Evolutionary conservation across 2,888 invertebrate species (phyloP).

Genomic region (Entomobrya proxima): DNA sequence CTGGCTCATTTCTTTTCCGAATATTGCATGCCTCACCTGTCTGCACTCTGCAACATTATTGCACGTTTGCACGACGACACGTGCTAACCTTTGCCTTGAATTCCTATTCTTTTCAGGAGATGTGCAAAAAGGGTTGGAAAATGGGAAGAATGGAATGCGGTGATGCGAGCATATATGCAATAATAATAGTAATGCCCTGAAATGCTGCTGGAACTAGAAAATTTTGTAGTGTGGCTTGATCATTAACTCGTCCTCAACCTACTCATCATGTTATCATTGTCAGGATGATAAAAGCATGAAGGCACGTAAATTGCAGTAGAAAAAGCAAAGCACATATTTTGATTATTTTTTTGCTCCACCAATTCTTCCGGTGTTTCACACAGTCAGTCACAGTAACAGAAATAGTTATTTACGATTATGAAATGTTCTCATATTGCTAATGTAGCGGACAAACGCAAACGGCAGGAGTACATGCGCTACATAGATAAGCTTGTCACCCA

Average conservation of each 20-base stretch:
- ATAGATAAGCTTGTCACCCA: conserved; percentile 23
- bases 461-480: too few species aligned
- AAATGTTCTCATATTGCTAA: conserved; percentile 57
- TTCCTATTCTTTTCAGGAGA: conserved; percentile 24
- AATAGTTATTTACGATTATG: conserved; percentile 48
- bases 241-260: neutral
- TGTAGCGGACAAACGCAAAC: conserved; percentile 42
- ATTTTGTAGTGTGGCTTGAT: neutral
- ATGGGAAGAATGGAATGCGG: conserved; percentile 51
- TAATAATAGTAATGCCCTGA: conserved; percentile 45
- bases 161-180: conserved; percentile 5
- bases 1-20: neutral
- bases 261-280: conserved; percentile 28
- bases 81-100: conserved; percentile 62
- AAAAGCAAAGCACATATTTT: conserved; percentile 1
- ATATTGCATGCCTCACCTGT: neutral
- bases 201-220: conserved; percentile 51
- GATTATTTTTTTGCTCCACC: too few species aligned
- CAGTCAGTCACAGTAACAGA: conserved; percentile 19
- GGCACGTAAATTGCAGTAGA: conserved; percentile 56
- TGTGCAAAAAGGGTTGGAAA: conserved; percentile 45
- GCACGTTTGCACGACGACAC: conserved; percentile 40
- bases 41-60: too few species aligned
- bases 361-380: conserved; percentile 60
- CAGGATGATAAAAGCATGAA: conserved; percentile 38